Base-by-base conservation (phyloP, 2,888 invertebrate species). In the Spodoptera littoralis region DNA sequence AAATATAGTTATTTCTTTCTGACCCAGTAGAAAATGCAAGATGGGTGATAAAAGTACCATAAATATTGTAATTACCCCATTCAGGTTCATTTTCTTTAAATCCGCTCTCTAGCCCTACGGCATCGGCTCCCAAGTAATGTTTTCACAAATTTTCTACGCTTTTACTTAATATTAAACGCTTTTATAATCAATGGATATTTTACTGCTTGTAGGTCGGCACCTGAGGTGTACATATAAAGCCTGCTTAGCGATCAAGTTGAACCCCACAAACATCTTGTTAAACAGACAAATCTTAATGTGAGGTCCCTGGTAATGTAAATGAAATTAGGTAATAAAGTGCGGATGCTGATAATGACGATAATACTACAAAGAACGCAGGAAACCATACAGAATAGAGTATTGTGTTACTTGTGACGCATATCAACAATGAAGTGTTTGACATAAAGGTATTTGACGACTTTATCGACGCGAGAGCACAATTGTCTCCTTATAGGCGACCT, bases 401-500 rank as follows among this genome's bases (percentile, higher is more conserved):
- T 55, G 4, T 69, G 2, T 4, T 22, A 51, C 11, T 43, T 51
- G 54, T 62, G 74, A 54, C 56, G 61, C 49, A 57, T 53, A 36
- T 46, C 22, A 41, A 53, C 62, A 73, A 73, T 52, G 69, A 68
- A 22, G 56, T 70, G 69, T 68, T 61, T 73, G 53, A 61, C 44
- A 11, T 42, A 27, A 43, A 42, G 57, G 52, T 48, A 60, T 49
- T 59, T 66, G 65, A 57, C 30, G 36, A 36, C 36, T 36, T 43
- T 65, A 63, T 73, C 48, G 46, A 30, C 43, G 22, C 9, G 13
- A 50, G 58, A 73, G 66, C 58, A 77, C 68, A 68, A 71, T 60
- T 69, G 58, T 36, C 65, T 63, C 62, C 67, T 76, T 76, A 82
- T 73, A 73, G 77, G 82, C 74, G 80, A 77, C 78, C 80, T 70